Evolutionary conservation across 1,140 invertebrate species (phyloP), one percentile per base, ranked within the genome.

Genomic region (Venustaconcha ellipsiformis): DNA sequence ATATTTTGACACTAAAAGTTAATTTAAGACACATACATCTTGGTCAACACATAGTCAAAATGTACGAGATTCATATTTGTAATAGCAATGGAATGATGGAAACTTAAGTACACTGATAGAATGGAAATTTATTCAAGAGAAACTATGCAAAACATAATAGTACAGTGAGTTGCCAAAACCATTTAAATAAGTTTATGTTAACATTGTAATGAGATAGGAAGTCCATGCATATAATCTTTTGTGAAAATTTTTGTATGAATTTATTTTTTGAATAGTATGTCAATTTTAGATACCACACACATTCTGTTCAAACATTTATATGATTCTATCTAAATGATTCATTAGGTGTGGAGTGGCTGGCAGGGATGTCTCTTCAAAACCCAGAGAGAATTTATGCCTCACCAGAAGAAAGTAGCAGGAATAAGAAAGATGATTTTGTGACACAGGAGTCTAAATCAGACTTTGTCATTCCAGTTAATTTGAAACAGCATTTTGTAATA

Each of bases 401-500:
- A 55, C 17, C 2, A 58, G 18, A 20, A 15, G 57, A n/a, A 30
- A 8, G 37, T 48, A 48, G 37, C 37, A 4, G 11, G 5, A 48
- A 48, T 6, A 48, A 48, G 37, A 48, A 48, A 48, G 37, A 48
- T 48, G 11, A 48, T 48, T 48, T 48, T 48, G 37, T 48, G 37
- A 11, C 6, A 48, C 37, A 8, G 37, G 37, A 8, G 11, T 48
- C 64, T 37, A 18, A 57, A 15, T 6, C 67, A 12, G 63, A 62
- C 23, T 91, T 97, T 74, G 92, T 95, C 14, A 93, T 97, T 20
- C 97, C 97, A 6, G 92, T 94, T 66, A 94, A 94, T 76, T 93
- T 99, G 0, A 92, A 92, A 70, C 95, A 98, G 81, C 93, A 92
- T 86, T 97, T 95, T 88, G 91, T 97, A 5, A 90, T 98, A 14